Percentiles rank a stretch among this genome's conserved stretches.
Evolutionary conservation across 2,797 vertebrate genomes (phyloP).

Genomic region (Enteromius mattozi): DNA sequence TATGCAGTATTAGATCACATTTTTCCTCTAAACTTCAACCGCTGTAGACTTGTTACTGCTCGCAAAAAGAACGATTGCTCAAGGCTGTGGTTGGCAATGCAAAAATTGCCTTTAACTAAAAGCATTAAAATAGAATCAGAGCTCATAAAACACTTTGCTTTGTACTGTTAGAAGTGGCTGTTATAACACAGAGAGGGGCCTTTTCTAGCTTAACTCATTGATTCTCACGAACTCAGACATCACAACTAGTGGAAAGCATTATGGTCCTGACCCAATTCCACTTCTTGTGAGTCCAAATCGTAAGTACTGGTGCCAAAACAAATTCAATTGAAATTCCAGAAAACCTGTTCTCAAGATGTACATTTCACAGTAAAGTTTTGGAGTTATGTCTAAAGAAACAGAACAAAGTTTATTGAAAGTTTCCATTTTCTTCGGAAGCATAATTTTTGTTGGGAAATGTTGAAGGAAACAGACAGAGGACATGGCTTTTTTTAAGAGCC

Average conservation of each 20-base stretch:
- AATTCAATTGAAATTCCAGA: constrained; percentile 1
- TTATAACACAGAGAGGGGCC: not conserved
- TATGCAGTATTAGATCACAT: not conserved
- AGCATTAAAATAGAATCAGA: constrained; percentile 62
- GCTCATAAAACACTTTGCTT: constrained; percentile 58
- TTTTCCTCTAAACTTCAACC: constrained; percentile 47
- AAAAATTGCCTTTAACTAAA: constrained; percentile 70
- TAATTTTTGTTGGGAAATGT: constrained; percentile 40
- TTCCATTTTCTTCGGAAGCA: constrained; percentile 37
- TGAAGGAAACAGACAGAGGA: constrained; percentile 23
- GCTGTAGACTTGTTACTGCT: constrained; percentile 53
- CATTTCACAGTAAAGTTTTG: constrained; percentile 12
- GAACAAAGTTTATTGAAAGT: constrained; percentile 26
- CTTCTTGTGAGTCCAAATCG: constrained; percentile 4
- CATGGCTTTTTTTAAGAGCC: not conserved
- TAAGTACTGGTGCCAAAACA: constrained; percentile 3
- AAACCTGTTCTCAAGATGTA: constrained; percentile 7
- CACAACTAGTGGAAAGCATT: constrained; percentile 7
- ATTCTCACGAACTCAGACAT: constrained; percentile 13
- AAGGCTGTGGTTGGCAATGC: constrained; percentile 59
- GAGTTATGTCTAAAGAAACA: not conserved
- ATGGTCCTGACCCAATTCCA: not conserved
- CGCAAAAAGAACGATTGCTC: constrained; percentile 54
- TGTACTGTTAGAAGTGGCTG: constrained; percentile 52
- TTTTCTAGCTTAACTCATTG: constrained; percentile 22